Evolutionary conservation across 2,888 invertebrate genomes (phyloP).

Genomic region (Nycteola revayana): DNA sequence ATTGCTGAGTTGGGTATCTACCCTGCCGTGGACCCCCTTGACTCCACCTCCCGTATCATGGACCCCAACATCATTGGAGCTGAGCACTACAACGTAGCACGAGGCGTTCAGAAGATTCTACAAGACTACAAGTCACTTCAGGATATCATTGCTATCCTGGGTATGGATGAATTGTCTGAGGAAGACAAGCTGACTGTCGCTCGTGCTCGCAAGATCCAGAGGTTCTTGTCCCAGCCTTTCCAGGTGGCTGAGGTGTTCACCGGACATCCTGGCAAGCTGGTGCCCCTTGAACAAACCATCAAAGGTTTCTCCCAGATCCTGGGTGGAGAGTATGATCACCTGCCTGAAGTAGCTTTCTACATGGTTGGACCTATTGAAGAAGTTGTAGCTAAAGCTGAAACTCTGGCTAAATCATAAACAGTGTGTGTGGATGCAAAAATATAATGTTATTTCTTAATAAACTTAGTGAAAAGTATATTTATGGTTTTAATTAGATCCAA

Average conservation of each 20-base stretch:
- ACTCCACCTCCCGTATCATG: constrained; percentile 96
- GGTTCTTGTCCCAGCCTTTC: constrained; percentile 96
- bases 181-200: constrained; percentile 95
- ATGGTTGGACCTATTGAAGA: constrained; percentile 91
- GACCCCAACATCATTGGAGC: constrained; percentile 94
- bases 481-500: too few species aligned
- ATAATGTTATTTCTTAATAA: constrained; percentile 55
- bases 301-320: constrained; percentile 92
- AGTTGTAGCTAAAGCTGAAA: constrained; percentile 92
- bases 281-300: constrained; percentile 91
- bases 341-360: constrained; percentile 95
- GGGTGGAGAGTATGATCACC: constrained; percentile 90
- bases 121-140: constrained; percentile 88
- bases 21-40: constrained; percentile 96
- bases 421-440: constrained; percentile 44
- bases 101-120: constrained; percentile 95
- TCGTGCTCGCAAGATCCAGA: constrained; percentile 95
- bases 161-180: constrained; percentile 74
- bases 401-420: constrained; percentile 79
- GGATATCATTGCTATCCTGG: constrained; percentile 96
- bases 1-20: constrained; percentile 96
- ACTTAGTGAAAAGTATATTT: constrained; percentile 53
- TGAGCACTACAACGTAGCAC: constrained; percentile 94
- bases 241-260: constrained; percentile 95
- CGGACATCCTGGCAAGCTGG: constrained; percentile 93